phyloP scores from a whole-genome alignment of 1,140 invertebrate species.

The Anoplolepis gracilipes region DNA sequence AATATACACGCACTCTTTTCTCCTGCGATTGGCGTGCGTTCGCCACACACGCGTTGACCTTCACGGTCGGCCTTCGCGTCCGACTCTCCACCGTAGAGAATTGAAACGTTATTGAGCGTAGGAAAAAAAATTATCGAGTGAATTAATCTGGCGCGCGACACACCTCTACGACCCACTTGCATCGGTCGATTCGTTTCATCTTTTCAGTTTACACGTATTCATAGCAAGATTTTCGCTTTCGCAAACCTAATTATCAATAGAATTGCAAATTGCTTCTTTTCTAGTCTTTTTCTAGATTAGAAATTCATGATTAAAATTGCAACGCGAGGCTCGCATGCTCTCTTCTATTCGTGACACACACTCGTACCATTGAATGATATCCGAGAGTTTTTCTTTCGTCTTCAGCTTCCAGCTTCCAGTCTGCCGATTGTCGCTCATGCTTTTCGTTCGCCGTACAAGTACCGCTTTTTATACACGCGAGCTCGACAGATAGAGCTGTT shows the following conservation, averaged over 20 bases:
- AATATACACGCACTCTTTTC: neutral
- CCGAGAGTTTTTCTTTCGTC: conserved; percentile 60
- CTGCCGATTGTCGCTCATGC: conserved; percentile 73
- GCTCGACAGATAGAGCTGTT: conserved; percentile 84
- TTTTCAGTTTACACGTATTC: conserved; percentile 11
- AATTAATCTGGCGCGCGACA: conserved; percentile 41
- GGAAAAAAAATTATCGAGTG: neutral
- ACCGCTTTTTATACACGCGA: conserved; percentile 77
- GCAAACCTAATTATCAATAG: neutral
- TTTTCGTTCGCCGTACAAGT: conserved; percentile 79
- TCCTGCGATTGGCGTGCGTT: no score
- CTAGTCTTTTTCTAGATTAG: neutral
- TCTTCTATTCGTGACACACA: neutral
- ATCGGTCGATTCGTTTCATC: conserved; percentile 7
- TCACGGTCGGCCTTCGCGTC: conserved; percentile 26
- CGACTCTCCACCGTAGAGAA: conserved; percentile 31
- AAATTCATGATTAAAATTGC: neutral
- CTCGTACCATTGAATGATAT: conserved; percentile 17
- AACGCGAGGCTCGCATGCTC: neutral
- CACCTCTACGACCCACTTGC: neutral
- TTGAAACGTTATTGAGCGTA: conserved; percentile 31
- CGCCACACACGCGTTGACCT: conserved; percentile 2
- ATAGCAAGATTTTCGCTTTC: neutral
- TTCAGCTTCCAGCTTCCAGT: conserved; percentile 63
- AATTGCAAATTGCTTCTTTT: no score